phyloP scores from a whole-genome alignment of 2,113 vertebrate species.

The Nipponia nippon region DNA sequence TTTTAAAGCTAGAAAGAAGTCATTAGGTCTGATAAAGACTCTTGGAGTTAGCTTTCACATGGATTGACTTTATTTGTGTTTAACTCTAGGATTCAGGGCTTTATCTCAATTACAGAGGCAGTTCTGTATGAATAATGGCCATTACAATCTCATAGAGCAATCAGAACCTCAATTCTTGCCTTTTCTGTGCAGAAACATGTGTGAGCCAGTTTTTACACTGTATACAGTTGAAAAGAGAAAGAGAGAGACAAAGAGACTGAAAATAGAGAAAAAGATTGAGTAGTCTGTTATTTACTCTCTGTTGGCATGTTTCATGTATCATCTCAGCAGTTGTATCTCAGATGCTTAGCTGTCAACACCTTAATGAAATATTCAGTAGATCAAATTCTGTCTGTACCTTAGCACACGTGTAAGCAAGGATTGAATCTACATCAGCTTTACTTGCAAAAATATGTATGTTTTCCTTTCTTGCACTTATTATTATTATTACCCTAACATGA shows the following conservation, averaged over 20 bases:
- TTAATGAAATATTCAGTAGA: conserved; percentile 50
- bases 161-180: neutral
- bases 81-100: neutral
- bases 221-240: neutral
- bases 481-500: neutral
- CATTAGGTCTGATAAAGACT: neutral
- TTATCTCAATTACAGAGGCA: neutral
- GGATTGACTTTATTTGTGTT: neutral
- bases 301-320: neutral
- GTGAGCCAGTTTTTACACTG: neutral
- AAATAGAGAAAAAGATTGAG: neutral
- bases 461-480: neutral
- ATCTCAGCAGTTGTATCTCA: conserved; percentile 11
- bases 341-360: conserved; percentile 23
- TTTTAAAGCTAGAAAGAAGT: neutral
- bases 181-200: neutral
- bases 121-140: neutral
- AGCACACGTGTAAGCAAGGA: neutral
- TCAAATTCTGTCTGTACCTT: conserved; percentile 20
- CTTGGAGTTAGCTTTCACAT: neutral
- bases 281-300: conserved; percentile 16
- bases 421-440: neutral
- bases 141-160: neutral
- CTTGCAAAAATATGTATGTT: neutral
- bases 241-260: neutral